These are phyloP conservation scores for Anseranas semipalmata DNA, from an alignment of 2,113 vertebrate species.

Conservation along the genomic window DNA sequence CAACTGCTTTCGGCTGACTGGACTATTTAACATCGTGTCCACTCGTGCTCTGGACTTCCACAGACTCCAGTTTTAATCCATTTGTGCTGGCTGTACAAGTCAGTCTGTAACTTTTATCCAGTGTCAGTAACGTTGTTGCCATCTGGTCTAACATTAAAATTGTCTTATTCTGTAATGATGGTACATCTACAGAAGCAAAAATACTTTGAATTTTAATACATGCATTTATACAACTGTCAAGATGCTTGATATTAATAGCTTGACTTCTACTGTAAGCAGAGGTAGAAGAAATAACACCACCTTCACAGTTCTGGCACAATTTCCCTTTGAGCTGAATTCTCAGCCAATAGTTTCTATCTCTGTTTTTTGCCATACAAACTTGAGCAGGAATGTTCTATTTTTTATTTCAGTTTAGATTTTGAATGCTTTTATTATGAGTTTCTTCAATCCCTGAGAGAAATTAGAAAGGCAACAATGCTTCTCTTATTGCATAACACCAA, in stretches of 20 bases:
- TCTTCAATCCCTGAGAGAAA: slow-evolving; percentile 17
- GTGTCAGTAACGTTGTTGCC: neutral
- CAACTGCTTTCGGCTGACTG: neutral
- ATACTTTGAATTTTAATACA: slow-evolving; percentile 29
- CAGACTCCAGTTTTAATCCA: neutral
- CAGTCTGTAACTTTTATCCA: neutral
- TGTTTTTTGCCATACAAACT: neutral
- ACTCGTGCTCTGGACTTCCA: neutral
- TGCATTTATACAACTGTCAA: slow-evolving; percentile 18
- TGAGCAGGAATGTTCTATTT: neutral
- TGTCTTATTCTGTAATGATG: slow-evolving; percentile 7
- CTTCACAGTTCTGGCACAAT: slow-evolving; percentile 2
- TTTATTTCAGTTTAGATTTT: slow-evolving; percentile 22
- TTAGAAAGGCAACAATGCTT: slow-evolving; percentile 19
- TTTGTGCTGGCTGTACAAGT: neutral
- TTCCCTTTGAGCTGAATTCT: neutral
- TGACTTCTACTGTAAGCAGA: slow-evolving; percentile 45
- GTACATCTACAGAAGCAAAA: slow-evolving; percentile 26
- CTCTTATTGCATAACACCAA: slow-evolving; percentile 22
- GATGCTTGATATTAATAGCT: slow-evolving; percentile 38
- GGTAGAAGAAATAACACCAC: slow-evolving; percentile 35
- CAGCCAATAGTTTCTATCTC: neutral
- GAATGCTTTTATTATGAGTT: slow-evolving; percentile 1
- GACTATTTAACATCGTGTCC: neutral
- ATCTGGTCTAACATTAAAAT: neutral